Evolutionary conservation across 2,797 vertebrate species (phyloP), one percentile per base, ranked within the genome.

Genomic region (Sphenopsis melanotis): DNA sequence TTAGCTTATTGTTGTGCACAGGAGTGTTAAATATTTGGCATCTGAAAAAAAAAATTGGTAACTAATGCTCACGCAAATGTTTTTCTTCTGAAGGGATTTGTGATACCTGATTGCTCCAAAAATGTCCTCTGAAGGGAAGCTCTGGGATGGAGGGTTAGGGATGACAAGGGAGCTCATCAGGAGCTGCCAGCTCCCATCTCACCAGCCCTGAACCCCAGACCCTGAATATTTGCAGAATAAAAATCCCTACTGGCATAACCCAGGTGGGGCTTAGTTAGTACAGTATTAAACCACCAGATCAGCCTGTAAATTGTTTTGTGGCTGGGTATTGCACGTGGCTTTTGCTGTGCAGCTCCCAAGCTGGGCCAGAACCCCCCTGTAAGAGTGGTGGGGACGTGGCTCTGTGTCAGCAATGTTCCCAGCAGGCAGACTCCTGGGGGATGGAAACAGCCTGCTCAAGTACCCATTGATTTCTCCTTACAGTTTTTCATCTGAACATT

Each of bases 371-470:
- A 10, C 5, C 9, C 22, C 34, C 52, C 37, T 2, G 10, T 9
- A 18, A 5, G n/a, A 46, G 23, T 0, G 0, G 4, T 6, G 37
- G 30, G 69, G 60, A 22, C 0, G 1, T 16, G 60, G 52, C 68
- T 83, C 34, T 11, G 9, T 70, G 69, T 42, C 90, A 71, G 68
- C 2, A 0, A 13, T 41, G n/a, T 26, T 92, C 83, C 56, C 8
- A 3, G 44, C 1, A 11, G 81, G 12, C 52, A 57, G 0, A 0
- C 2, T 80, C 18, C 69, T 71, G 24, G 1, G 4, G 61, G 65
- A 36, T 56, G 41, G 34, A 64, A 53, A 26, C 44, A 44, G n/a
- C 27, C 6, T 36, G 36, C 64, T 80, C 34, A 61, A 77, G 68
- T 44, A 47, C 32, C 12, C 36, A 5, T 2, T 59, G 29, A 83